phyloP scores from a whole-genome alignment of 2,888 invertebrate species.

The Drosophila niveifrons region DNA sequence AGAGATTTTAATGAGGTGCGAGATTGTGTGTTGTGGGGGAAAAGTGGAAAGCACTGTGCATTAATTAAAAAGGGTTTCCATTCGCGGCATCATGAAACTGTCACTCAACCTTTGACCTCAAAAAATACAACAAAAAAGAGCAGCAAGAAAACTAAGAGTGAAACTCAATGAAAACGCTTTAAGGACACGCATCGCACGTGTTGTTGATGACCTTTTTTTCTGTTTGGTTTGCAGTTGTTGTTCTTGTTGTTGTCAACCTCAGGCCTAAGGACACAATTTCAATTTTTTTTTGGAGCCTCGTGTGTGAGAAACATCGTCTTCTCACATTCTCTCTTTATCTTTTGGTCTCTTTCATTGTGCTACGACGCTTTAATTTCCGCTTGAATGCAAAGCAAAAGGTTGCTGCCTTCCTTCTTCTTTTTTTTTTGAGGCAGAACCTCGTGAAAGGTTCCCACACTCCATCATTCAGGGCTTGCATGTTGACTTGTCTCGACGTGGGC shows the following conservation, averaged over 20 bases:
- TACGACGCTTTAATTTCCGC: constrained; percentile 76
- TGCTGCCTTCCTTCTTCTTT: constrained; percentile 36
- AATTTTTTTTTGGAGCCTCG: constrained; percentile 45
- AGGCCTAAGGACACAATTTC: constrained; percentile 72
- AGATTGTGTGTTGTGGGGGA: not conserved
- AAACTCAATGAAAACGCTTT: constrained; percentile 37
- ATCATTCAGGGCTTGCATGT: constrained; percentile 57
- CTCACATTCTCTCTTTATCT: constrained; percentile 8
- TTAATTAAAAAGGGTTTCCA: constrained; percentile 76
- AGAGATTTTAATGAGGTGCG: constrained; percentile 69
- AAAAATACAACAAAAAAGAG: constrained; percentile 17
- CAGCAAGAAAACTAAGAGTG: constrained; percentile 8
- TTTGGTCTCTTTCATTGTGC: constrained; percentile 25
- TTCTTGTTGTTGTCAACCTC: constrained; percentile 49
- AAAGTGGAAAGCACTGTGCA: constrained; percentile 47
- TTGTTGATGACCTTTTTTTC: constrained; percentile 26
- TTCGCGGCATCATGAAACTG: constrained; percentile 49
- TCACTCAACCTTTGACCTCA: constrained; percentile 69
- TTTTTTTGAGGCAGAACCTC: constrained; percentile 13
- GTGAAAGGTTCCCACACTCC: constrained; percentile 43
- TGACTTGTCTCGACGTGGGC: constrained; percentile 67
- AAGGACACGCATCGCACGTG: constrained; percentile 46
- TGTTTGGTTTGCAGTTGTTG: constrained; percentile 3
- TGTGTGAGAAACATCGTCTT: constrained; percentile 38
- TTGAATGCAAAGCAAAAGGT: constrained; percentile 79